Conservation (phyloP, 2,888 invertebrate species). For the Hydropsyche betteni region DNA sequence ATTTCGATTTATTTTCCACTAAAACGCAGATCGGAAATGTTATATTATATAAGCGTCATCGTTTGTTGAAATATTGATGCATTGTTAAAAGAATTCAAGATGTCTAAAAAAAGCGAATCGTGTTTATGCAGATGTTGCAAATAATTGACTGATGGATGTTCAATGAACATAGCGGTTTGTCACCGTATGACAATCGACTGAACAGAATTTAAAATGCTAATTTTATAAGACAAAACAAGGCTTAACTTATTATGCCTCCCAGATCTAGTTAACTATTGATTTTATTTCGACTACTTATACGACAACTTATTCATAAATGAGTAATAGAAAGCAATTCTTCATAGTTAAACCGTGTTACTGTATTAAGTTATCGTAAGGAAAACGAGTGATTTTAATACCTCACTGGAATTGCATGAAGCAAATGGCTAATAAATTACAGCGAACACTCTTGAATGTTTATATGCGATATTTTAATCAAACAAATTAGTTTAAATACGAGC, state of each 20-base stretch:
- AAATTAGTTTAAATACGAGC: too few relatives aligned
- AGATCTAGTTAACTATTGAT: slow-evolving; percentile 23
- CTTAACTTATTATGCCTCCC: slow-evolving; percentile 26
- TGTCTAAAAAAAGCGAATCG: neutral
- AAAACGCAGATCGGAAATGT: neutral
- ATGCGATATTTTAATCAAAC: too few relatives aligned
- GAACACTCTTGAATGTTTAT: too few relatives aligned
- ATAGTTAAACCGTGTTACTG: neutral
- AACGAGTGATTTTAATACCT: too few relatives aligned
- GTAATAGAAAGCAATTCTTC: neutral
- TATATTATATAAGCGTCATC: neutral
- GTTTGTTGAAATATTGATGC: neutral
- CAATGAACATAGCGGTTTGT: neutral
- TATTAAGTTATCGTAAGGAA: too few relatives aligned
- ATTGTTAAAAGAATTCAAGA: neutral
- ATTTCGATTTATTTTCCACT: neutral
- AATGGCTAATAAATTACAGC: too few relatives aligned
- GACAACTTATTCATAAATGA: slow-evolving; percentile 1
- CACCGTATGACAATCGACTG: neutral
- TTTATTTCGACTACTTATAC: neutral
- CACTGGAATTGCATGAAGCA: too few relatives aligned
- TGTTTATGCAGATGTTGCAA: slow-evolving; percentile 19
- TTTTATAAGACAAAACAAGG: neutral
- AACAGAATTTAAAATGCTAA: slow-evolving; percentile 24
- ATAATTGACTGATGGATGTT: slow-evolving; percentile 1